Conservation (phyloP, 2,113 vertebrate genomes). For the Galbula dea region DNA sequence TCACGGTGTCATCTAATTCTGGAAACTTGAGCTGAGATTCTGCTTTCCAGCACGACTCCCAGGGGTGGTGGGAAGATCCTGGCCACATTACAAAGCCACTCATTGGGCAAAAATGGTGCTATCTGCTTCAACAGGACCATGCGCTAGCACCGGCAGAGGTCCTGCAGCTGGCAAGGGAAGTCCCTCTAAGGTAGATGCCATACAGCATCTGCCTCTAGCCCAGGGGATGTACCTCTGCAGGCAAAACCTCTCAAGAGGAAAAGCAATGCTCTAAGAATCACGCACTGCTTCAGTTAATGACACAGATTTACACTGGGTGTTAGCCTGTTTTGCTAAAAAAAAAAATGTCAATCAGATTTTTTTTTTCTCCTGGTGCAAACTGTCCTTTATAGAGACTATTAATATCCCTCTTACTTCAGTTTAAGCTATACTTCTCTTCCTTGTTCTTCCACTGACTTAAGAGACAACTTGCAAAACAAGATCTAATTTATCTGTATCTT, state of each 20-base stretch:
- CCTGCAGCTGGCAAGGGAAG: neutral
- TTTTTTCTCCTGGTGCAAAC: constrained; percentile 38
- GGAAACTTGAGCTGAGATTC: constrained; percentile 39
- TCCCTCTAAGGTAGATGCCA: neutral
- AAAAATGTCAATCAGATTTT: constrained; percentile 28
- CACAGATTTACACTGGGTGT: constrained; percentile 61
- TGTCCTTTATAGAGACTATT: constrained; percentile 56
- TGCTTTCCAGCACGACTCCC: constrained; percentile 12
- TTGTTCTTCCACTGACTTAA: constrained; percentile 40
- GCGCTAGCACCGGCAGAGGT: neutral
- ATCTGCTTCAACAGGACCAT: neutral
- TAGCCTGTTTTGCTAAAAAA: constrained; percentile 56
- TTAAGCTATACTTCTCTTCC: constrained; percentile 38
- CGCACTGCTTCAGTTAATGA: constrained; percentile 41
- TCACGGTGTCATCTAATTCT: constrained; percentile 53
- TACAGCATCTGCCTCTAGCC: neutral
- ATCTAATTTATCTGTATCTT: constrained; percentile 1
- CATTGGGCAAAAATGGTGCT: constrained; percentile 24
- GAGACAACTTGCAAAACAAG: constrained; percentile 20
- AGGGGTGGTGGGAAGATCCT: constrained; percentile 29
- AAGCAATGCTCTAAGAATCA: constrained; percentile 23
- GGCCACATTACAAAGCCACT: neutral
- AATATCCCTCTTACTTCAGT: constrained; percentile 48
- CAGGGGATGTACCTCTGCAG: neutral
- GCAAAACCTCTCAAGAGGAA: neutral